Evolutionary conservation across 2,888 invertebrate genomes (phyloP), one percentile per base, ranked within the genome.

Genomic region (Iphiclides podalirius): DNA sequence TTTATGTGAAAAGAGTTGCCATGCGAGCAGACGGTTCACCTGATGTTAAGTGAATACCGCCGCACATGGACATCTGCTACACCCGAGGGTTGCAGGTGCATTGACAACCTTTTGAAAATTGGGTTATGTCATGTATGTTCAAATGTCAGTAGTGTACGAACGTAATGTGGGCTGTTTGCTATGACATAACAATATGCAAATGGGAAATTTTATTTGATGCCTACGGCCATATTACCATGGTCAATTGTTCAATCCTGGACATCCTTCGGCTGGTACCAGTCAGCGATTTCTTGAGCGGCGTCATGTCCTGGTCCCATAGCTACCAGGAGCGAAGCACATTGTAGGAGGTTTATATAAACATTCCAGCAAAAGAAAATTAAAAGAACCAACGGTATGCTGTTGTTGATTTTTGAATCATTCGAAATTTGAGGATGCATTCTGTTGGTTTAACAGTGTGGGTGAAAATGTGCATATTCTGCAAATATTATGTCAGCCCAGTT

Each of bases 271-370:
- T 92, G 83, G 92, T 91, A 72, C 90, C 90, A 65, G 94, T 93
- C 63, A 95, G 91, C 70, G 94, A 93, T 83, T 92, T 92, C 91
- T 95, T 96, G 84, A 96, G 90, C 75, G 95, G 94, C 77, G 92
- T 92, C 89, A 96, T 95, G 85, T 96, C 95, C 90, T 95, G 94
- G 90, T 96, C 95, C 94, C 95, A 96, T 72, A 95, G 90, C 93
- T 94, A 91, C 62, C 75, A 72, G 74, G 71, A 57, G 60, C 60
- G 65, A 58, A 73, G 67, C 75, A 80, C 64, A 71, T 63, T 61
- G 62, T 56, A 70, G 69, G 69, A 69, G 68, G 67, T 70, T 72
- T 59, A 61, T 63, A 64, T 61, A 31, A 54, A 51, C 52, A 51
- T 50, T 46, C 39, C 48, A 36, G 39, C 40, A 36, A 52, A 47